A percentile compares a stretch with the other conserved stretches of the same genome.
Evolutionary conservation across 1,140 invertebrate species (phyloP).

Genomic region (Oppia nitens): DNA sequence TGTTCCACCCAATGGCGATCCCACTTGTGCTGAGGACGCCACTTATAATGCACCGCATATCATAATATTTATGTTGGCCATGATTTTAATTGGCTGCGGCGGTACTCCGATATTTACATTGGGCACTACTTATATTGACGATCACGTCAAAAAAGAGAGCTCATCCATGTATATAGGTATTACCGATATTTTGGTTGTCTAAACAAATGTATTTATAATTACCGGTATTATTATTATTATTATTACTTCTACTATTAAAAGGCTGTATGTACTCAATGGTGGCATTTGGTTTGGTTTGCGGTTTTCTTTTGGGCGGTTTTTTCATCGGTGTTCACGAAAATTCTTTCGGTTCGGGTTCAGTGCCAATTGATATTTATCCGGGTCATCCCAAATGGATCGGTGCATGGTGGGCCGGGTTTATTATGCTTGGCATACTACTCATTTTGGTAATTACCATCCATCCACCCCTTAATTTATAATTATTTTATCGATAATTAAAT

Average conservation of each 20-base stretch:
- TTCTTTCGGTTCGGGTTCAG: slow-evolving; percentile 26
- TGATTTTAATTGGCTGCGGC: slow-evolving; percentile 36
- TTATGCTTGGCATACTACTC: slow-evolving; percentile 27
- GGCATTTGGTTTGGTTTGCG: slow-evolving; percentile 38
- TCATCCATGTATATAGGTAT: slow-evolving; percentile 36
- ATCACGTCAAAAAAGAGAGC: slow-evolving; percentile 36
- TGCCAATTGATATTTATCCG: slow-evolving; percentile 22
- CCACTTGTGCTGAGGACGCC: slow-evolving; percentile 17
- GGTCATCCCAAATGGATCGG: slow-evolving; percentile 26
- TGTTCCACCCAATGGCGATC: slow-evolving; percentile 15
- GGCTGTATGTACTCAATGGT: slow-evolving; percentile 39
- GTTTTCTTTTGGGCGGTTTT: slow-evolving; percentile 36
- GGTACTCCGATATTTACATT: slow-evolving; percentile 38
- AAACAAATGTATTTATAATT: not conserved
- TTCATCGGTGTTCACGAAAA: slow-evolving; percentile 38
- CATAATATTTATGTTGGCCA: slow-evolving; percentile 34
- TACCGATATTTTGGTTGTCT: slow-evolving; percentile 14
- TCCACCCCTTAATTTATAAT: not conserved
- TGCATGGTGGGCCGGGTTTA: slow-evolving; percentile 36
- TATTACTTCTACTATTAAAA: slow-evolving; percentile 19
- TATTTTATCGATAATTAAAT: not conserved
- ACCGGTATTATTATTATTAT: not conserved
- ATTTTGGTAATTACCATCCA: slow-evolving; percentile 21
- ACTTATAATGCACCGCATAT: slow-evolving; percentile 30
- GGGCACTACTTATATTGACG: slow-evolving; percentile 39